These are phyloP conservation scores for Pelmatolapia mariae DNA, from an alignment of 2,113 vertebrate genomes.

Conservation along the genomic window DNA sequence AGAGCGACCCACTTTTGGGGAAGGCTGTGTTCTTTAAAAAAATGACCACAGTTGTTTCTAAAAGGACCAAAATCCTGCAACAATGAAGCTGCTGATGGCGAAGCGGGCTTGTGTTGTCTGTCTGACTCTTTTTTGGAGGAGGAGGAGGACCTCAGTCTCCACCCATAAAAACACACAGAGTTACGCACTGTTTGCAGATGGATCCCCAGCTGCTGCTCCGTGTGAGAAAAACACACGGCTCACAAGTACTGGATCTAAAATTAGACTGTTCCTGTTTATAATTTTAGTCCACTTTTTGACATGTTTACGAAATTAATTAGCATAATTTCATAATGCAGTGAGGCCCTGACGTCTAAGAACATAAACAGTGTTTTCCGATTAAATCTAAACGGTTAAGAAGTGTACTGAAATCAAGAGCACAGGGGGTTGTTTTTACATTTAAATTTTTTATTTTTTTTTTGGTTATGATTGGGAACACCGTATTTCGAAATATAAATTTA, in stretches of 20 bases:
- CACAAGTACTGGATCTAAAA: not conserved
- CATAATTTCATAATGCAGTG: not conserved
- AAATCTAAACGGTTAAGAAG: not conserved
- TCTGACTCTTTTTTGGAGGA: constrained; percentile 8
- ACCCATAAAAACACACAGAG: constrained; percentile 40
- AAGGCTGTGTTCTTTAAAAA: not conserved
- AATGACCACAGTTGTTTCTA: not conserved
- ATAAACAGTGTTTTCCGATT: not conserved
- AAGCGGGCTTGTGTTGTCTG: not conserved
- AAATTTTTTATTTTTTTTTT: not conserved
- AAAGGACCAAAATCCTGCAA: not conserved
- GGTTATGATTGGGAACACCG: not conserved
- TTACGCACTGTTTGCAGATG: not conserved
- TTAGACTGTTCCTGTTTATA: not conserved
- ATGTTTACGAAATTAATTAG: not conserved
- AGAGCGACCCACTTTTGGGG: not conserved
- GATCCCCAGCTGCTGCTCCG: not conserved
- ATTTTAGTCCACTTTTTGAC: not conserved
- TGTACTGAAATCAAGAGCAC: not conserved
- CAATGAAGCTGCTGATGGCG: not conserved
- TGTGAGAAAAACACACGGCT: not conserved
- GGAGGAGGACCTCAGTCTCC: constrained; percentile 46
- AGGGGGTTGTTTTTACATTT: not conserved
- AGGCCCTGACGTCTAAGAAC: not conserved
- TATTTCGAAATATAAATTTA: not conserved